A percentile compares a stretch with the other conserved stretches of the same genome.
These are phyloP conservation scores for Drosophila orosa DNA, from an alignment of 1,140 invertebrate genomes.

Conservation along the genomic window DNA sequence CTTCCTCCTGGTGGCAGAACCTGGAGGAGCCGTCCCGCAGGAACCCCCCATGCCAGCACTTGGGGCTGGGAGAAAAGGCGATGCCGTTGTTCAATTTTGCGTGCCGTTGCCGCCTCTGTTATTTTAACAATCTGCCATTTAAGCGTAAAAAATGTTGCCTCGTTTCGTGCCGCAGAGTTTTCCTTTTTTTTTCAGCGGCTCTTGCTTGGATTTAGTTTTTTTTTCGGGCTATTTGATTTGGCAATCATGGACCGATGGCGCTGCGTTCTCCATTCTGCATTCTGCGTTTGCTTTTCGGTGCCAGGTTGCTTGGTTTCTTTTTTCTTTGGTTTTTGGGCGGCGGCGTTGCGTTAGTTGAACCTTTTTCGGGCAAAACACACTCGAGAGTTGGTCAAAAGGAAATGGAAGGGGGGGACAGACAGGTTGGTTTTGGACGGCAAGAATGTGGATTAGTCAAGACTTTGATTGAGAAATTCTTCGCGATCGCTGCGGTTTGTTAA, in stretches of 20 bases:
- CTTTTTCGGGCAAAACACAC: constrained; percentile 70
- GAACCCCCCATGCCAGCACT: not conserved
- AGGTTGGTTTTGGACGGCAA: constrained; percentile 40
- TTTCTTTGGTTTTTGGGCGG: constrained; percentile 46
- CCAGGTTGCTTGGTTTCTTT: constrained; percentile 44
- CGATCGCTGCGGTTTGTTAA: constrained; percentile 29
- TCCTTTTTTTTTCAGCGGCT: constrained; percentile 38
- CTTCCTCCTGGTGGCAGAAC: constrained; percentile 33
- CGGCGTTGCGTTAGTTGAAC: constrained; percentile 73
- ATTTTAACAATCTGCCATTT: constrained; percentile 83
- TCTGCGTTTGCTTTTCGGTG: constrained; percentile 58
- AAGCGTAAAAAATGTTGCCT: constrained; percentile 83
- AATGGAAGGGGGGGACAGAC: constrained; percentile 34
- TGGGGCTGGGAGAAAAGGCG: constrained; percentile 49
- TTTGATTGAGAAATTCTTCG: constrained; percentile 43
- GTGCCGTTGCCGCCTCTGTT: constrained; percentile 82
- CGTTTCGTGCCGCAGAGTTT: constrained; percentile 81
- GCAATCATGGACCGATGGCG: constrained; percentile 71
- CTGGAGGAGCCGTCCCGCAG: not conserved
- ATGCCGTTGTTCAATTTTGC: constrained; percentile 82
- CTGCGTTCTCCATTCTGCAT: constrained; percentile 67
- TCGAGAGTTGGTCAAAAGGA: constrained; percentile 50
- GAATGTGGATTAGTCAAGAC: constrained; percentile 57
- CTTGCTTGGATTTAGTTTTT: constrained; percentile 28
- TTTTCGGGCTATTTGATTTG: constrained; percentile 78